These are phyloP conservation scores for Tetranychus piercei DNA, from an alignment of 2,888 invertebrate species.

Conservation along the genomic window DNA sequence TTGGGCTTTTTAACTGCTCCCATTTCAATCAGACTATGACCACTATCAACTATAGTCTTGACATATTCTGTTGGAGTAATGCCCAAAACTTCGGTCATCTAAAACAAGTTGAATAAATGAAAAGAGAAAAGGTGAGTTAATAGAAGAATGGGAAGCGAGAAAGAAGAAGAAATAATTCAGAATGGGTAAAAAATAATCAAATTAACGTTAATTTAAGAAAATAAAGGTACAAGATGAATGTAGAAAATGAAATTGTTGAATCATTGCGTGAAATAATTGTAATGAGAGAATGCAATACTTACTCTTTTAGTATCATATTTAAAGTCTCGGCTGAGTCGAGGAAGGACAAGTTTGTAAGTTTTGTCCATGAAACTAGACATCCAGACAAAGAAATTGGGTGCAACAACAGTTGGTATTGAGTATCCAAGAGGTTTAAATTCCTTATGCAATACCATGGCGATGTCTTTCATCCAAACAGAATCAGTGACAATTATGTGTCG, in stretches of 20 bases:
- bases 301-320: conserved; percentile 30
- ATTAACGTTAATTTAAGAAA: neutral
- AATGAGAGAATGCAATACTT: conserved; percentile 4
- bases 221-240: no score
- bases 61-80: conserved; percentile 35
- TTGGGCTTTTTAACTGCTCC: conserved; percentile 33
- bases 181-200: neutral
- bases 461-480: conserved; percentile 37
- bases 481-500: conserved; percentile 34
- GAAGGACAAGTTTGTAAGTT: conserved; percentile 34
- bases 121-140: neutral
- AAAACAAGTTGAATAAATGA: neutral
- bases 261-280: no score
- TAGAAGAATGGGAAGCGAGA: neutral
- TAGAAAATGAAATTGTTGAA: no score
- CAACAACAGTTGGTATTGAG: conserved; percentile 33
- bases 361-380: conserved; percentile 33
- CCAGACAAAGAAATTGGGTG: conserved; percentile 33
- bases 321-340: conserved; percentile 32
- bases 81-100: conserved; percentile 35
- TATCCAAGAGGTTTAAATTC: conserved; percentile 37
- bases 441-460: conserved; percentile 35
- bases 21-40: conserved; percentile 37
- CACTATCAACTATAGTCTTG: conserved; percentile 38
- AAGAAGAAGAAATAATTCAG: neutral